Conservation (phyloP, 2,113 vertebrate species). For the Pantherophis guttatus region DNA sequence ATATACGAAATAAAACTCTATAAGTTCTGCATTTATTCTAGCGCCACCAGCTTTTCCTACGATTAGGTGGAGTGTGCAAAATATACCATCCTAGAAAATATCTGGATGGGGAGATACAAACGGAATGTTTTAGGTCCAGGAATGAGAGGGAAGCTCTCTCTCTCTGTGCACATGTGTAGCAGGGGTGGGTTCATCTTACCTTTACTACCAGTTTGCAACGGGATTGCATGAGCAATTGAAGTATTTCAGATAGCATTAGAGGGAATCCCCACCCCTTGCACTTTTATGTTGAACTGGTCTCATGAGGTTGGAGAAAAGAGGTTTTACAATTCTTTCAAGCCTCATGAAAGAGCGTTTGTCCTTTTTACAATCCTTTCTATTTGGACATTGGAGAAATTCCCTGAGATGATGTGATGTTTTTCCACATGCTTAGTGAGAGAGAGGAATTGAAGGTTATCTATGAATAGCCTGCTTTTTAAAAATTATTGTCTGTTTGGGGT, state of each 20-base stretch:
- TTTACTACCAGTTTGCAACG: too few species aligned
- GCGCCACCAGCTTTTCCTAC: not conserved
- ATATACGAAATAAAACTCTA: not conserved
- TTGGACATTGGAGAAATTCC: not conserved
- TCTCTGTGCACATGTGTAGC: not conserved
- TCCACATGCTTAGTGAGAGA: not conserved
- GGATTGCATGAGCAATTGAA: too few species aligned
- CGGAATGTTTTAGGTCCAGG: too few species aligned
- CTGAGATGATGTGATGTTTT: not conserved
- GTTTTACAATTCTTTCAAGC: not conserved
- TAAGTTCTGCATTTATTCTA: not conserved
- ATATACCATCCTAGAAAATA: not conserved
- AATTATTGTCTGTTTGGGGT: not conserved
- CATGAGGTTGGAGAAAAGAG: not conserved
- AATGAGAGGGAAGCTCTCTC: accelerated
- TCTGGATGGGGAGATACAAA: not conserved
- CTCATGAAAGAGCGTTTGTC: not conserved
- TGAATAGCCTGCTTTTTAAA: not conserved
- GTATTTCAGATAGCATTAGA: not conserved
- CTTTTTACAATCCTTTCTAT: not conserved
- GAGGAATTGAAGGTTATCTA: not conserved
- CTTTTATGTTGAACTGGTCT: not conserved
- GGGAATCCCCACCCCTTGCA: not conserved
- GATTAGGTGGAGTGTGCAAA: not conserved
- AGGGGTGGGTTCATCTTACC: too few species aligned